Conservation (phyloP, 2,888 invertebrate genomes). For the Chrysopilus asiliformis region DNA sequence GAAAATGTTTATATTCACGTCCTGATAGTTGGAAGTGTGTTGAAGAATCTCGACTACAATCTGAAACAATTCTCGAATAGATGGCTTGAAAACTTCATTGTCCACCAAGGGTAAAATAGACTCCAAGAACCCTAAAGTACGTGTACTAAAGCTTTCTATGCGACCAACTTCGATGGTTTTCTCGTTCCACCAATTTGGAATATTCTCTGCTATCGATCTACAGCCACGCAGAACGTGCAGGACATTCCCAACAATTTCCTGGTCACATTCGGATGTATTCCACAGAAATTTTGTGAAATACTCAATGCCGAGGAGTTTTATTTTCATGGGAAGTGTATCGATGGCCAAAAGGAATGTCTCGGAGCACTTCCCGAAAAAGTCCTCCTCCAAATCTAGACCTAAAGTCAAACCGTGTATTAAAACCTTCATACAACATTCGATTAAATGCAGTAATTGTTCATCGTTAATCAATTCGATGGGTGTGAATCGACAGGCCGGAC, state of each 20-base stretch:
- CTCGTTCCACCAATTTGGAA: constrained; percentile 22
- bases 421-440: constrained; percentile 21
- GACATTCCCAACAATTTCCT: constrained; percentile 15
- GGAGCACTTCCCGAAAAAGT: constrained; percentile 20
- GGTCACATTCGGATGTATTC: constrained; percentile 10
- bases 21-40: no score
- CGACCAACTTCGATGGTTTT: no score
- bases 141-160: no score
- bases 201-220: constrained; percentile 20
- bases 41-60: no score
- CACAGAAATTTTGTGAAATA: constrained; percentile 21
- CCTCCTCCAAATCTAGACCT: constrained; percentile 21
- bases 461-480: constrained; percentile 7
- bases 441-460: constrained; percentile 6
- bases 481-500: constrained; percentile 19
- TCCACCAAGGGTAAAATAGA: no score
- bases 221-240: constrained; percentile 18
- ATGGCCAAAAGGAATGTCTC: constrained; percentile 19
- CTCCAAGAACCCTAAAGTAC: no score
- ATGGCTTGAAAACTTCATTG: no score
- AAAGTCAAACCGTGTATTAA: constrained; percentile 21
- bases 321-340: constrained; percentile 22
- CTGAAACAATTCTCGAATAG: no score
- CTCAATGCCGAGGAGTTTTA: constrained; percentile 22
- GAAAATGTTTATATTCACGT: no score